These are phyloP conservation scores for Catharus bicknelli DNA, from an alignment of 2,113 vertebrate genomes.

Conservation along the genomic window DNA sequence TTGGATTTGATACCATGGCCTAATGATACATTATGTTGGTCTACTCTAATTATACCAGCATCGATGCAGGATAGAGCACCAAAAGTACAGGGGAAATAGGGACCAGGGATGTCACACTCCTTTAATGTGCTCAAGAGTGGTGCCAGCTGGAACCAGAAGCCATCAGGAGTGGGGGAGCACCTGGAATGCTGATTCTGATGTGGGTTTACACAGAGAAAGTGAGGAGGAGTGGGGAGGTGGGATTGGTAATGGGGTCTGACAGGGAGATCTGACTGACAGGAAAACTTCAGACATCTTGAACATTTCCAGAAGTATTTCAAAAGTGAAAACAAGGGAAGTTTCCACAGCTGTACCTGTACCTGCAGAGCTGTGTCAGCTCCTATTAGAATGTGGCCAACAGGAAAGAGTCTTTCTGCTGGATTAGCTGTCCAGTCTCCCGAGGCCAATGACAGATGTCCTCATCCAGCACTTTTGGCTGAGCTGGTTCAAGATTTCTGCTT, in stretches of 20 bases:
- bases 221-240: background rate
- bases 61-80: background rate
- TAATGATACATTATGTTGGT: background rate
- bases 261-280: background rate
- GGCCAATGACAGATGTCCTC: background rate
- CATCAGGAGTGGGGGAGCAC: background rate
- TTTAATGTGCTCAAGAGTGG: background rate
- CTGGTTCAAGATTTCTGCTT: background rate
- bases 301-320: background rate
- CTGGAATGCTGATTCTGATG: background rate
- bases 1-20: background rate
- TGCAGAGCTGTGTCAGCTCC: background rate
- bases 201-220: background rate
- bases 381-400: accelerated
- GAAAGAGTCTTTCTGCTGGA: background rate
- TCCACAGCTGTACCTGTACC: background rate
- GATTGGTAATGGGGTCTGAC: background rate
- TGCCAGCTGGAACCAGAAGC: background rate
- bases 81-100: background rate
- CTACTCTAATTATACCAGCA: background rate
- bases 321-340: background rate
- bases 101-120: background rate
- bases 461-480: background rate
- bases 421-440: background rate
- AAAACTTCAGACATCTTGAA: background rate